phyloP scores from a whole-genome alignment of 1,140 invertebrate species.

The Scylla paramamosain region DNA sequence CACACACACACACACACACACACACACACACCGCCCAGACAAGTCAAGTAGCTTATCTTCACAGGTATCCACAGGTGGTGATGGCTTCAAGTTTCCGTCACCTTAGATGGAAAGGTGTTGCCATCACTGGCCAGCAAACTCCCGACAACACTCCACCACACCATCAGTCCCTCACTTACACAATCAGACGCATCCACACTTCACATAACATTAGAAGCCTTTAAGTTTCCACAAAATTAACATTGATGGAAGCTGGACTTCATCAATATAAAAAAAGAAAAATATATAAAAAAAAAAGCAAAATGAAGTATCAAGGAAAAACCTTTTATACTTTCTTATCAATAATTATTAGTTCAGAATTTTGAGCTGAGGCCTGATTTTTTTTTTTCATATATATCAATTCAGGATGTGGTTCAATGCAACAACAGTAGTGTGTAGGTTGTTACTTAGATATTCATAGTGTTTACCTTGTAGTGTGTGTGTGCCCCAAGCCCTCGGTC shows the following conservation, averaged over 20 bases:
- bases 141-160: no score
- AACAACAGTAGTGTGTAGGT: not conserved
- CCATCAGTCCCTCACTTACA: no score
- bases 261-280: no score
- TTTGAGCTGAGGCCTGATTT: not conserved
- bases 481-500: not conserved
- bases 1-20: no score
- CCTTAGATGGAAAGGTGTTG: no score
- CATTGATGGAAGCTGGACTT: not conserved
- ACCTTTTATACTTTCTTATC: not conserved
- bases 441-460: no score
- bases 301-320: not conserved
- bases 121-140: no score
- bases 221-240: not conserved
- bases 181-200: no score
- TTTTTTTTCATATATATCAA: not conserved
- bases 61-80: no score
- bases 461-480: not conserved
- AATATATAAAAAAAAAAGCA: not conserved
- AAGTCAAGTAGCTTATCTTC: no score
- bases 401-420: constrained; percentile 21
- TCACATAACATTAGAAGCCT: not conserved
- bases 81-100: no score
- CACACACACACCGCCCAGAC: no score
- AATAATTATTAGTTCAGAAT: not conserved